Percentiles rank a stretch among this genome's conserved stretches.
These are phyloP conservation scores for Sphaerophoria taeniata DNA, from an alignment of 2,888 invertebrate species.

Conservation along the genomic window DNA sequence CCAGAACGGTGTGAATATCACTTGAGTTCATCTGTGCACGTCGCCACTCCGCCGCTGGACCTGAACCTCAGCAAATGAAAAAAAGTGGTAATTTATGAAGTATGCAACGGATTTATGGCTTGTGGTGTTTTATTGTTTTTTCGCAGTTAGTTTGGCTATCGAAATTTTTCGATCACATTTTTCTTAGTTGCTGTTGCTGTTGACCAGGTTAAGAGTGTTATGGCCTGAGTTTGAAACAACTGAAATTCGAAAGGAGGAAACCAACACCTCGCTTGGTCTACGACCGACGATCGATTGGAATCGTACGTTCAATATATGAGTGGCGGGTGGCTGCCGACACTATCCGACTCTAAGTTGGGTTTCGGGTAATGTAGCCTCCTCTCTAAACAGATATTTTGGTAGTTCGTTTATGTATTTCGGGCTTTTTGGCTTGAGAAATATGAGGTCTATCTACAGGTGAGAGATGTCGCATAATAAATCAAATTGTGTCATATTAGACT, in stretches of 20 bases:
- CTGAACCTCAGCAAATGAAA: not conserved
- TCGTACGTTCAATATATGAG: too few species aligned
- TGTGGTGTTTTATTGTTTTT: slow-evolving; percentile 71
- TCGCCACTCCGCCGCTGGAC: slow-evolving; percentile 26
- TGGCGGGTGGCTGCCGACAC: not conserved
- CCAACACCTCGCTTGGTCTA: slow-evolving; percentile 33
- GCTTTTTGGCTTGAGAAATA: not conserved
- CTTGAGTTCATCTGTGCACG: slow-evolving; percentile 72
- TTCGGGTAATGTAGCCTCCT: too few species aligned
- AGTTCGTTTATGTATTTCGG: not conserved
- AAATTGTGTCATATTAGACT: slow-evolving; percentile 37
- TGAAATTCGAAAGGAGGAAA: slow-evolving; percentile 68
- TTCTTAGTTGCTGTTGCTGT: slow-evolving; percentile 7
- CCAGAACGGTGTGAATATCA: slow-evolving; percentile 65
- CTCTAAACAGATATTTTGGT: slow-evolving; percentile 9
- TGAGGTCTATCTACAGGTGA: slow-evolving; percentile 42
- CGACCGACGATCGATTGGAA: not conserved
- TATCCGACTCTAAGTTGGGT: not conserved
- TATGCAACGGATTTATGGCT: slow-evolving; percentile 74
- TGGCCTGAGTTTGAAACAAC: slow-evolving; percentile 43
- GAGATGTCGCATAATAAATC: slow-evolving; percentile 53
- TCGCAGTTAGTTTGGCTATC: slow-evolving; percentile 71
- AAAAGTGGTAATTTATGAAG: slow-evolving; percentile 71
- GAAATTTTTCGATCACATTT: slow-evolving; percentile 54
- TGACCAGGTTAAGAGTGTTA: slow-evolving; percentile 65